Evolutionary conservation across 2,113 vertebrate species (phyloP).

Genomic region (Nansenia antarctica): DNA sequence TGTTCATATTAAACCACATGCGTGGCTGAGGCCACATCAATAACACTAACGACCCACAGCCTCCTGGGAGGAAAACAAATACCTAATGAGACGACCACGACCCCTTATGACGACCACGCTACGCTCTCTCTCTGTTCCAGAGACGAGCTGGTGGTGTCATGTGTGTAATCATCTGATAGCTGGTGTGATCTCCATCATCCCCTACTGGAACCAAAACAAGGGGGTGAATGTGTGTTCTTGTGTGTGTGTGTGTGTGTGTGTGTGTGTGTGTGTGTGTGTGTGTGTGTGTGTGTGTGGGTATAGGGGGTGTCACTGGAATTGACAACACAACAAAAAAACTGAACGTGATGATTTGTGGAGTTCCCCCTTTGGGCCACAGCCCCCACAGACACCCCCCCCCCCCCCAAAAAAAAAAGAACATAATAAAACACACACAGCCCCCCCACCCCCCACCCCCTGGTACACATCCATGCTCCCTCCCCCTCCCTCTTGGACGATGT

Average conservation of each 20-base stretch:
- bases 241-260: too few species aligned
- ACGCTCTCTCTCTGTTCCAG: conserved; percentile 16
- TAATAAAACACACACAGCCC: conserved; percentile 2
- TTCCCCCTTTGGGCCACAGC: background rate
- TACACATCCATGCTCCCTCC: conserved; percentile 34
- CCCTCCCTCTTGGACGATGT: conserved; percentile 32
- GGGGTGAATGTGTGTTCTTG: too few species aligned
- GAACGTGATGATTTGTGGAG: conserved; percentile 55
- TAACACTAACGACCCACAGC: conserved; percentile 68
- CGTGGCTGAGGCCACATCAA: conserved; percentile 64
- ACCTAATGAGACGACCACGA: conserved; percentile 44
- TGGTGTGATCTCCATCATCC: background rate
- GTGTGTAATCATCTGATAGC: conserved; percentile 8
- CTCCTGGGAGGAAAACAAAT: conserved; percentile 62
- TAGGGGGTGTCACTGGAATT: conserved; percentile 29
- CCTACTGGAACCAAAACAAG: background rate
- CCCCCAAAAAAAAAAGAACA: too few species aligned
- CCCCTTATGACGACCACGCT: conserved; percentile 38
- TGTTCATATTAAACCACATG: conserved; percentile 70
- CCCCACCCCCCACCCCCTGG: conserved; percentile 3
- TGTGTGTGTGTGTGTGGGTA: background rate
- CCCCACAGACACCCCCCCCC: conserved; percentile 11
- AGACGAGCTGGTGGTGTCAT: background rate
- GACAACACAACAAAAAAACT: conserved; percentile 42
- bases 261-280: background rate